Base-by-base conservation (phyloP, 2,888 invertebrate species). In the Cryptops parisi region DNA sequence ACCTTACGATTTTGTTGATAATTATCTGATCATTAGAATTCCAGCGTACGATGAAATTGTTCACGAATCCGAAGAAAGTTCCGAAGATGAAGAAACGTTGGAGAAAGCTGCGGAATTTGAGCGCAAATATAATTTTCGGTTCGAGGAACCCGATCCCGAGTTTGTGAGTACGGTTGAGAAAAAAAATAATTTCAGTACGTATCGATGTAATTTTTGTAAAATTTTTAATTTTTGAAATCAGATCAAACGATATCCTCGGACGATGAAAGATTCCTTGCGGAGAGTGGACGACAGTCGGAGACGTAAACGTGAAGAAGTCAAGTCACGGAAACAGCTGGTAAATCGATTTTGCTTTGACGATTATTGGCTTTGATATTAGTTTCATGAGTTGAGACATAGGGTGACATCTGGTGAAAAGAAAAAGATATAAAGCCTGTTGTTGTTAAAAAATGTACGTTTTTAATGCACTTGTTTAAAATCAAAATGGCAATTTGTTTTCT, bases 131-230 rank as follows among this genome's bases (percentile, higher is more conserved):
- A 96, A 97, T 73, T 94, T 91, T 68, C 77, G 97, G 58, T 97
- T 84, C 68, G 94, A 98, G 69, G 94, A 97, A 68, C 96, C 93
- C 0, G 94, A 96, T 68, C 78, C 82, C 47, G 89, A 93, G 61
- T 93, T 84, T 70, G 82, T 87, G 61, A 72, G 76, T 67, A 27
- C 21, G 38, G 6, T 33, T 33, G 33, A 33, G 15, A 33, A 33
- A 9, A 33, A 9, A 33, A 9, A 33, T 9, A 33, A 33, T 33
- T 33, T 33, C 33, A 33, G 15, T 15, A 33, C 15, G 33, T 9
- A 15, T 9, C 9, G 15, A 33, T 33, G 33, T 6, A 15, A 33
- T 6, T 9, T 33, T 9, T 9, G 33, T 15, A 33, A 33, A 33
- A 9, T 33, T 6, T 33, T 33, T 15, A 33, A 33, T 33, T 33